Evolutionary conservation across 1,140 invertebrate genomes (phyloP).

Genomic region (Drosophila orena): DNA sequence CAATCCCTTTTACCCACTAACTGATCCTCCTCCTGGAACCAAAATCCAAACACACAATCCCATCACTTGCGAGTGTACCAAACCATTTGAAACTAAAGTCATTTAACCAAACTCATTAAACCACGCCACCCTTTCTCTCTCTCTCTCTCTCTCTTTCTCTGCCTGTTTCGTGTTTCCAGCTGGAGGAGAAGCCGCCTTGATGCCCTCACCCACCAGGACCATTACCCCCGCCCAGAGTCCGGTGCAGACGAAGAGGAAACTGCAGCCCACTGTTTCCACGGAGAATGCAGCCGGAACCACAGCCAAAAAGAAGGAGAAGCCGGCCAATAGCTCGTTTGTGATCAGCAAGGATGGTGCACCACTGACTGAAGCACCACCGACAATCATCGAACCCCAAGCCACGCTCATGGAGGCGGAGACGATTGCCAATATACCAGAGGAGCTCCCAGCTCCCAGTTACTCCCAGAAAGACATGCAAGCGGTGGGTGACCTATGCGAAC

Average conservation of each 20-base stretch:
- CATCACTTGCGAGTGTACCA: slow-evolving; percentile 65
- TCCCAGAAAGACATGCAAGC: slow-evolving; percentile 83
- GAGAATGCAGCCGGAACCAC: slow-evolving; percentile 84
- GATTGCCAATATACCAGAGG: slow-evolving; percentile 8
- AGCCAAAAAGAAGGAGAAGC: slow-evolving; percentile 79
- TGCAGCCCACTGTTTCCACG: slow-evolving; percentile 89
- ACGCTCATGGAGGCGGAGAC: slow-evolving; percentile 80
- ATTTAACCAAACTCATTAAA: slow-evolving; percentile 83
- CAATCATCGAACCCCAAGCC: slow-evolving; percentile 16
- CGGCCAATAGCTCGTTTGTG: slow-evolving; percentile 71
- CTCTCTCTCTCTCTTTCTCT: slow-evolving; percentile 49
- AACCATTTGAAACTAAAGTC: slow-evolving; percentile 67
- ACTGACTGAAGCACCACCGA: slow-evolving; percentile 17
- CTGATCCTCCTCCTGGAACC: slow-evolving; percentile 2
- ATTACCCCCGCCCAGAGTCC: slow-evolving; percentile 85
- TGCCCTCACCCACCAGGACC: slow-evolving; percentile 87
- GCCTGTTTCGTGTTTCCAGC: slow-evolving; percentile 52
- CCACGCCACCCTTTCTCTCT: slow-evolving; percentile 73
- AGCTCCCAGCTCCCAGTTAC: slow-evolving; percentile 53
- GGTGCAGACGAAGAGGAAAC: slow-evolving; percentile 87
- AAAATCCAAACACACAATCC: slow-evolving; percentile 19
- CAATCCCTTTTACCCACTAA: slow-evolving; percentile 32
- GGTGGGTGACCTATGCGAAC: slow-evolving; percentile 72
- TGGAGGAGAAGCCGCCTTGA: slow-evolving; percentile 85
- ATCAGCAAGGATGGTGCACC: slow-evolving; percentile 34